Evolutionary conservation across 2,888 invertebrate genomes (phyloP), one percentile per base, ranked within the genome.

Genomic region (Phengaris arion): DNA sequence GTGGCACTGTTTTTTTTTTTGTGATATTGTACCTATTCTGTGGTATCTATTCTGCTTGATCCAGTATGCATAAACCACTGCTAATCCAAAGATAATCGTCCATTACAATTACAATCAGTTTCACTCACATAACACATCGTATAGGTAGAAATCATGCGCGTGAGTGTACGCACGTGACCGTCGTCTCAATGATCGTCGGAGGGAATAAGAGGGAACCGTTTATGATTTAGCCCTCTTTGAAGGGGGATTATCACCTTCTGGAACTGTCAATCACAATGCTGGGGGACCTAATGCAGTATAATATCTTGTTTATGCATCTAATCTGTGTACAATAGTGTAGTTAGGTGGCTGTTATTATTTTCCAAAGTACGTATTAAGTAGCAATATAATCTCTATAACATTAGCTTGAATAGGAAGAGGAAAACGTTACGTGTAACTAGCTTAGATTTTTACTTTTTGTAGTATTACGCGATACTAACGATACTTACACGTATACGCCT

Each of bases 91-190:
- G 64, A 64, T 64, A 64, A 64, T 45, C 64, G 35, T 52, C 9
- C 64, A 64, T 64, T 64, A 64, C 64, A 64, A 64, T 64, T 35
- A 59, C 59, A 48, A 48, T 48, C 48, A 64, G 64, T 64, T 64
- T 64, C 64, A 64, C 64, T 64, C 12, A 64, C 64, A 59, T 59
- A 45, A 13, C 64, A 64, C 35, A 64, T 45, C 64, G 64, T 64
- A 64, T 64, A 64, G 64, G 64, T 64, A 64, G 64, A 64, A 64
- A 64, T 35, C 48, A 6, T 48, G 48, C 64, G 64, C 35, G 59
- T 59, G 59, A 59, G 59, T 59, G 59, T 22, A 10, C 59, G 64
- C 64, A 64, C 35, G 64, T 64, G 64, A 64, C 35, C 35, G 13
- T 0, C 10, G 35, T 64, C 45, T 2, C 13, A 64, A 64, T 64